phyloP scores from a whole-genome alignment of 1,140 invertebrate genomes.

The Trachymyrmex septentrionalis region DNA sequence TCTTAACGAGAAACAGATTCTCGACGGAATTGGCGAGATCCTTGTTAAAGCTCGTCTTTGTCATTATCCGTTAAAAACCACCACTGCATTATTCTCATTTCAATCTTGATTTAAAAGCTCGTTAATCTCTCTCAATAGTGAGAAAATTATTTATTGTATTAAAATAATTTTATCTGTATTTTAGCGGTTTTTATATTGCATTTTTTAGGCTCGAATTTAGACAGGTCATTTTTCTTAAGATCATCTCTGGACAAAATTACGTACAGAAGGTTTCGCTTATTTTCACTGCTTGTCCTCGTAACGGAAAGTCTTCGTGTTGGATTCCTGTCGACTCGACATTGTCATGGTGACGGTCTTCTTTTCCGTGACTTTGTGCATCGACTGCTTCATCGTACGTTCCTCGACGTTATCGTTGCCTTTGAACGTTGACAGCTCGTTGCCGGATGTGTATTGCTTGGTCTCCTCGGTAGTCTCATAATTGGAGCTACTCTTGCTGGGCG shows the following conservation, averaged over 20 bases:
- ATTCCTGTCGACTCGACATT: conserved; percentile 85
- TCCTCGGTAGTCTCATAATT: conserved; percentile 85
- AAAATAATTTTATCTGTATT: conserved; percentile 12
- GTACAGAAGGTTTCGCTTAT: background rate
- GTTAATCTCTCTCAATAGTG: background rate
- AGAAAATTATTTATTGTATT: conserved; percentile 13
- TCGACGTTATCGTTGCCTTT: conserved; percentile 83
- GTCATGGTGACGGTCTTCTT: conserved; percentile 87
- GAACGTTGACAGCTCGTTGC: conserved; percentile 80
- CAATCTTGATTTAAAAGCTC: conserved; percentile 22
- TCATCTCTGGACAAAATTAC: background rate
- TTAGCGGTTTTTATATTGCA: background rate
- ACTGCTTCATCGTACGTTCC: conserved; percentile 86
- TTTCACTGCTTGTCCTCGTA: conserved; percentile 83
- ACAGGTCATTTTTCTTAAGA: conserved; percentile 12
- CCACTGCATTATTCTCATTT: background rate
- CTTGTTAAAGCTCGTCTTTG: background rate
- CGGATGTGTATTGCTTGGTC: conserved; percentile 80
- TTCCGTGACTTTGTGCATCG: conserved; percentile 86
- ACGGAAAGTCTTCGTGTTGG: conserved; percentile 85
- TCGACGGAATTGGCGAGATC: background rate
- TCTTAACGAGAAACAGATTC: background rate
- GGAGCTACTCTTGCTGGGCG: conserved; percentile 79
- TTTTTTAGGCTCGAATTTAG: conserved; percentile 18
- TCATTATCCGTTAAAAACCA: background rate